Conservation (phyloP, 1,140 invertebrate species). For the Scaptomyza pallida region DNA sequence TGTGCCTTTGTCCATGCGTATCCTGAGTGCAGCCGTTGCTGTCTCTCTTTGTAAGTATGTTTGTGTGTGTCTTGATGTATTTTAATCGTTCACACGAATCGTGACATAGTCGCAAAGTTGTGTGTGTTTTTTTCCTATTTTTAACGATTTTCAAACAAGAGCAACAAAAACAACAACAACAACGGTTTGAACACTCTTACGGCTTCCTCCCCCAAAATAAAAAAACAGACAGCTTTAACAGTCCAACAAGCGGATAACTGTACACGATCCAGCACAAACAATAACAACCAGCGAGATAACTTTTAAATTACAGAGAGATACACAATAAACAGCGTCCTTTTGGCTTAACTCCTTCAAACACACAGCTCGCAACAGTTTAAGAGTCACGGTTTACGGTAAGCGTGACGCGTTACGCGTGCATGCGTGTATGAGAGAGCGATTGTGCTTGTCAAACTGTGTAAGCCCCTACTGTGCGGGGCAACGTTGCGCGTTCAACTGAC, state of each 20-base stretch:
- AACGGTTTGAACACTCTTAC: conserved; percentile 50
- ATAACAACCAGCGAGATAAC: background rate
- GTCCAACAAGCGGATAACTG: conserved; percentile 41
- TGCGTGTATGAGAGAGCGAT: too few species aligned
- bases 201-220: conserved; percentile 63
- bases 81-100: conserved; percentile 38
- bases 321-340: background rate
- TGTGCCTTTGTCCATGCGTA: conserved; percentile 82
- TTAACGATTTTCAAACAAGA: conserved; percentile 70
- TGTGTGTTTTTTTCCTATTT: conserved; percentile 48
- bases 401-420: background rate
- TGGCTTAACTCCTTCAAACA: conserved; percentile 9
- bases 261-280: conserved; percentile 27
- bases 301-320: background rate
- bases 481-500: conserved; percentile 71
- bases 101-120: conserved; percentile 67
- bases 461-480: conserved; percentile 48
- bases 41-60: background rate
- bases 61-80: conserved; percentile 1
- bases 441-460: conserved; percentile 56
- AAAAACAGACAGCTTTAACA: conserved; percentile 1
- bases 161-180: conserved; percentile 17
- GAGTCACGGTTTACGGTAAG: background rate
- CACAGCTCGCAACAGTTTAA: conserved; percentile 18
- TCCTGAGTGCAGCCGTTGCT: conserved; percentile 42